A percentile compares a stretch with the other conserved stretches of the same genome.
Conservation (phyloP, 2,797 vertebrate species). For the Paratrypauchen microcephalus region DNA sequence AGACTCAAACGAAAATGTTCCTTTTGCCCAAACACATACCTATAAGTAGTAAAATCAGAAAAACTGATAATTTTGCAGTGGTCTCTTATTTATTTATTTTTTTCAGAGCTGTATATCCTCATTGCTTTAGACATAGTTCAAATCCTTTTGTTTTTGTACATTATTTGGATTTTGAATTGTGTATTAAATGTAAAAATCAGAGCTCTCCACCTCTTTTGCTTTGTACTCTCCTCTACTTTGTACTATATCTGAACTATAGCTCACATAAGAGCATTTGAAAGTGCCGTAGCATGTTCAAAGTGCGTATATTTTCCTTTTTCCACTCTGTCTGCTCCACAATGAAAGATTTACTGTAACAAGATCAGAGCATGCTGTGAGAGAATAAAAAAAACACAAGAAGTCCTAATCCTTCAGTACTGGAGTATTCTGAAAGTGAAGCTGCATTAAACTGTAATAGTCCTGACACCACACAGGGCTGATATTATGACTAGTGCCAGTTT, state of each 20-base stretch:
- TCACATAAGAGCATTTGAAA: constrained; percentile 1
- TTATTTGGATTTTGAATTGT: neutral
- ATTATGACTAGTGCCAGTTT: neutral
- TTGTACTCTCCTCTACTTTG: neutral
- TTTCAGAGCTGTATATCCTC: too few species aligned
- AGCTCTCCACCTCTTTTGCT: neutral
- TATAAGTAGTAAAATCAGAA: too few species aligned
- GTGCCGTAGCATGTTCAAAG: constrained; percentile 13
- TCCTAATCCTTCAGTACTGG: constrained; percentile 22
- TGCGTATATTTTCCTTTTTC: constrained; percentile 6
- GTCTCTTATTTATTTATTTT: too few species aligned
- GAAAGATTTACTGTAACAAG: constrained; percentile 10
- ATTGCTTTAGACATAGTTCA: neutral
- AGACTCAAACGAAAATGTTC: too few species aligned
- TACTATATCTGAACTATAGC: neutral
- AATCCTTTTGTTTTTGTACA: neutral
- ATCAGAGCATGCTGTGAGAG: constrained; percentile 10
- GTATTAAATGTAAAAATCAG: neutral
- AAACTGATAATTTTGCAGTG: too few species aligned
- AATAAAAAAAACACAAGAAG: constrained; percentile 1
- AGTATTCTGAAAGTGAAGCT: constrained; percentile 20
- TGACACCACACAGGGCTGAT: constrained; percentile 5
- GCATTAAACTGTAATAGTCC: constrained; percentile 10
- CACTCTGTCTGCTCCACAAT: constrained; percentile 5
- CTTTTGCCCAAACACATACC: too few species aligned